Evolutionary conservation across 2,888 invertebrate genomes (phyloP), one percentile per base, ranked within the genome.

Genomic region (Lapara coniferarum): DNA sequence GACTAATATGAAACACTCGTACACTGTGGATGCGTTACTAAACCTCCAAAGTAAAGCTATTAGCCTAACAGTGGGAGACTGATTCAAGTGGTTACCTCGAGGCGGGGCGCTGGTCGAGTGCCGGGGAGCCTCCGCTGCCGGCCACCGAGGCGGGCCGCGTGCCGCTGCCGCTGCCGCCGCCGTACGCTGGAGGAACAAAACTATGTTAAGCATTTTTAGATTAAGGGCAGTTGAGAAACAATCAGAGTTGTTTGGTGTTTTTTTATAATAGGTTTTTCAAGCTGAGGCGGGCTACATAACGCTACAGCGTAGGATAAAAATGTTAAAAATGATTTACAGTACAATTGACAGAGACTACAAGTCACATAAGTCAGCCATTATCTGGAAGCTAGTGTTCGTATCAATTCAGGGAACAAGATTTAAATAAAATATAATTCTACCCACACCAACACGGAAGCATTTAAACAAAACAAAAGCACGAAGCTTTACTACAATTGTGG

Each of bases 41-140:
- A 10, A 19, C 4, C 10, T n/a, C 0, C 6, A 8, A 25, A 55
- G 19, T n/a, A 10, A 10, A 10, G 19, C 2, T 10, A 19, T 8
- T 55, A 8, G 55, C 10, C 19, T 16, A 7, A 7, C 16, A 10
- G 53, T 16, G 16, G 16, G 7, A n/a, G 3, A 53, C 6, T n/a
- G 53, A 16, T n/a, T 55, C 16, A 14, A 8, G 25, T 57, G 30
- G 25, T 71, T 72, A 92, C 92, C 93, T 88, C 0, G 93, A 93
- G 0, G 92, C 92, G 0, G 93, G 93, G 69, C 93, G 72, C 72
- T 89, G 89, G 72, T 93, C 93, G 0, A 91, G 73, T 2, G 92
- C 92, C 0, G 93, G 92, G 0, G 92, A 93, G 5, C 92, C 91
- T 0, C 90, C 90, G 63, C 89, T 87, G 53, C 91, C 92, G 1